Evolutionary conservation across 2,113 vertebrate species (phyloP).

Genomic region (Nasalis larvatus): DNA sequence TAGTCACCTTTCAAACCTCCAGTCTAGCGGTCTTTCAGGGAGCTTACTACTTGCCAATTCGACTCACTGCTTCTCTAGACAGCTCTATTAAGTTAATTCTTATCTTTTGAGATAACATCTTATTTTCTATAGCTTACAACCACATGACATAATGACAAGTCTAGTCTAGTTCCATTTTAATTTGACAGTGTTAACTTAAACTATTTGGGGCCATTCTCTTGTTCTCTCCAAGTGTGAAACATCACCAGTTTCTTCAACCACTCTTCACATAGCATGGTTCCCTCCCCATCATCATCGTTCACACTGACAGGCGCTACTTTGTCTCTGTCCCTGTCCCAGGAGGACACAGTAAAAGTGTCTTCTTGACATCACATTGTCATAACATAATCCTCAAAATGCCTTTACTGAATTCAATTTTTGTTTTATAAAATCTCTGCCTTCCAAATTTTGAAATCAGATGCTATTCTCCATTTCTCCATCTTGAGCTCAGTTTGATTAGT

Average conservation of each 20-base stretch:
- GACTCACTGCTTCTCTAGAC: not conserved
- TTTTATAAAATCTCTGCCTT: not conserved
- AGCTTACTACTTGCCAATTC: not conserved
- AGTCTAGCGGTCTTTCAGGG: not conserved
- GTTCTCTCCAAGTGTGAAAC: not conserved
- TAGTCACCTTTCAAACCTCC: not conserved
- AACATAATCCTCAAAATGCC: not conserved
- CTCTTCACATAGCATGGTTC: not conserved
- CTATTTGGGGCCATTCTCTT: not conserved
- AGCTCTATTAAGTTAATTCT: not conserved
- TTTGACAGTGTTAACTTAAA: not conserved
- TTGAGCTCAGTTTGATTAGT: not conserved
- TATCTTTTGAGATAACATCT: not conserved
- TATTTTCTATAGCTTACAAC: not conserved
- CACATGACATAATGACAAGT: not conserved
- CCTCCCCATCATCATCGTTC: not conserved
- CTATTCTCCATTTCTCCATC: not conserved
- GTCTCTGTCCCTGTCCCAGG: no score
- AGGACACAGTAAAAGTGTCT: not conserved
- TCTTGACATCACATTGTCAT: not conserved
- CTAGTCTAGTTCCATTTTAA: not conserved
- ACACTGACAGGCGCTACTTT: rapidly evolving
- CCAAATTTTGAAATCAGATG: not conserved
- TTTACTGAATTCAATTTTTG: not conserved
- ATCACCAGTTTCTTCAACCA: not conserved